Evolutionary conservation across 64 coral and sea anemone genomes (phyloP).

Genomic region (Porites lutea): DNA sequence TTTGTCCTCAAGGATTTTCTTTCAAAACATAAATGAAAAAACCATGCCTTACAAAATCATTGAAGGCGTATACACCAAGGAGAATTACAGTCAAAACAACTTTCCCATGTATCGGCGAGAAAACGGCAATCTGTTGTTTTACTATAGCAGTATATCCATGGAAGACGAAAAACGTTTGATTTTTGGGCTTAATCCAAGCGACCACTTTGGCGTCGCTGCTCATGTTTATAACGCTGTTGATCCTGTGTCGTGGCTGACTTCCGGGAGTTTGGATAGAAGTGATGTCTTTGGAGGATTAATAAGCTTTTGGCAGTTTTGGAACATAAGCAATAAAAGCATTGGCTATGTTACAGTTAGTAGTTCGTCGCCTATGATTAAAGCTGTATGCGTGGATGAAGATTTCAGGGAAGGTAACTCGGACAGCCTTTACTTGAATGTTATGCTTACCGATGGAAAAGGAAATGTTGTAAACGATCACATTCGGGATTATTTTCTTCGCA

Average conservation of each 20-base stretch:
- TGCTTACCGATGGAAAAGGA: constrained; percentile 11
- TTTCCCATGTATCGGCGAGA: constrained; percentile 80
- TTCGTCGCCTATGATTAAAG: constrained; percentile 38
- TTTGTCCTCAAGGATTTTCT: constrained; percentile 79
- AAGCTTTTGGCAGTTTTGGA: constrained; percentile 44
- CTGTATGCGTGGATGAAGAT: constrained; percentile 84
- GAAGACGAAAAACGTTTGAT: constrained; percentile 1
- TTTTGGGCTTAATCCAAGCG: constrained; percentile 51
- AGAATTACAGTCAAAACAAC: constrained; percentile 55
- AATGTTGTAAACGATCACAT: constrained; percentile 24
- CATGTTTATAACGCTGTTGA: not conserved
- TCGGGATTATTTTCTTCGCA: constrained; percentile 66
- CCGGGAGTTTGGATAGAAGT: constrained; percentile 32
- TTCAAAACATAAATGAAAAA: constrained; percentile 69
- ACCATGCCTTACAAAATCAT: constrained; percentile 79
- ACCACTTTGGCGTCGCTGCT: constrained; percentile 68
- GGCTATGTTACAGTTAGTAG: not conserved
- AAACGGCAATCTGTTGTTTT: constrained; percentile 64
- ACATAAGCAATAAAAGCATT: not conserved
- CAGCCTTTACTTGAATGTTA: constrained; percentile 71
- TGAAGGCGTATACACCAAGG: constrained; percentile 83
- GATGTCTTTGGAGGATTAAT: constrained; percentile 69
- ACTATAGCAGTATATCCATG: not conserved
- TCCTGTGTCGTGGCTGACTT: constrained; percentile 53
- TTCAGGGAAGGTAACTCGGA: constrained; percentile 84